These are phyloP conservation scores for Calidris pugnax DNA, from an alignment of 2,113 vertebrate genomes.

Conservation along the genomic window DNA sequence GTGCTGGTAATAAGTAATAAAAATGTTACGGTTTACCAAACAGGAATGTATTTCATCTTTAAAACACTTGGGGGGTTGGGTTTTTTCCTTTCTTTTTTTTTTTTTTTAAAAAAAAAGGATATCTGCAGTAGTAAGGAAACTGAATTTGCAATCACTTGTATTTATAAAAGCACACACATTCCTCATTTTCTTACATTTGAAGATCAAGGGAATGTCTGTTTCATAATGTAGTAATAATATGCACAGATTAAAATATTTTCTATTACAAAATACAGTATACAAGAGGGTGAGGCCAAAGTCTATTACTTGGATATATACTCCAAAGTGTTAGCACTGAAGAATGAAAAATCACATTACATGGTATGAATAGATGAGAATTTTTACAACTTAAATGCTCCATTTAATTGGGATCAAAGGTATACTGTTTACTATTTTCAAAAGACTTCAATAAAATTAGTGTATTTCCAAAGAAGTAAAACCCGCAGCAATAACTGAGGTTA, in stretches of 20 bases:
- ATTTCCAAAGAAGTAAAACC: conserved; percentile 19
- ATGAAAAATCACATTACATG: neutral
- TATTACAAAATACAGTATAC: conserved; percentile 71
- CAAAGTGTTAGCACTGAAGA: neutral
- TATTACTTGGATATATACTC: conserved; percentile 5
- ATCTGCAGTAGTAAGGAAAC: conserved; percentile 62
- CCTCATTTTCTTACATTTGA: conserved; percentile 62
- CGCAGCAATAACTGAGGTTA: neutral
- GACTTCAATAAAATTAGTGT: neutral
- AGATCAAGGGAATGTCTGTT: conserved; percentile 56
- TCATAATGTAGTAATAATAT: conserved; percentile 63
- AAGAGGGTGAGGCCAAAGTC: conserved; percentile 52
- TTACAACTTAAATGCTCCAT: conserved; percentile 47
- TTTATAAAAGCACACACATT: conserved; percentile 68
- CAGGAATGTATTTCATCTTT: conserved; percentile 65
- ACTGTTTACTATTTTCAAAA: neutral
- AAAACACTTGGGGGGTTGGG: conserved; percentile 44
- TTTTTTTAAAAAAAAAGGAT: conserved; percentile 32
- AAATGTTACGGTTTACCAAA: conserved; percentile 67
- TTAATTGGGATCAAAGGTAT: conserved; percentile 4
- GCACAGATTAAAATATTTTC: conserved; percentile 67
- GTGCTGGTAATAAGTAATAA: conserved; percentile 55
- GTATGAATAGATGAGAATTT: neutral
- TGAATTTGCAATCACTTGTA: conserved; percentile 55
- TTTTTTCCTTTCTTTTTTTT: neutral